Conservation (phyloP, 2,888 invertebrate species). For the Sphecodes monilicornis region DNA sequence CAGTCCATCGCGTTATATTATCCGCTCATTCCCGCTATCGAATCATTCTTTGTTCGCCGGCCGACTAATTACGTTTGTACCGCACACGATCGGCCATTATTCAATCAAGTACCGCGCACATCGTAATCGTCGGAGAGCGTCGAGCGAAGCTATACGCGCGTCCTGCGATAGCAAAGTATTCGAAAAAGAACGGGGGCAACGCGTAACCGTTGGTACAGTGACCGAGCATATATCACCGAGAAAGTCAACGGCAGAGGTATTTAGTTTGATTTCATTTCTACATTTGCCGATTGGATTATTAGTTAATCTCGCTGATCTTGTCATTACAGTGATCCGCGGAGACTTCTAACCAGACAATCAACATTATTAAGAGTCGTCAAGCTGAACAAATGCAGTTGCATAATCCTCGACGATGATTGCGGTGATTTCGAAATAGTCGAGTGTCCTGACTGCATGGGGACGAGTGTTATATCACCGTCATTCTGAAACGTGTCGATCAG, state of each 20-base stretch:
- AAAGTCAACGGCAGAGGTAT: background rate
- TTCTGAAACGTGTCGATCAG: background rate
- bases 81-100: background rate
- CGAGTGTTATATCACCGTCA: background rate
- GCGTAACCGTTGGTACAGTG: background rate
- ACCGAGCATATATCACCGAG: background rate
- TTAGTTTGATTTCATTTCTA: background rate
- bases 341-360: background rate
- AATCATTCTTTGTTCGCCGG: background rate
- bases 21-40: background rate
- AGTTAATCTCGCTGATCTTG: background rate
- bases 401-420: background rate
- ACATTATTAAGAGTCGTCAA: background rate
- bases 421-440: background rate
- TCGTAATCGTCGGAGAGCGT: background rate
- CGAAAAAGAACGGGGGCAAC: background rate
- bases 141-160: too few relatives aligned
- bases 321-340: background rate
- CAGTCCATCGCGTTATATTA: background rate
- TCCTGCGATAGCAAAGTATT: background rate
- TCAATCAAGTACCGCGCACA: background rate
- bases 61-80: background rate
- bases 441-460: background rate
- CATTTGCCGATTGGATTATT: background rate
- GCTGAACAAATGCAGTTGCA: background rate